phyloP scores from a whole-genome alignment of 1,140 invertebrate genomes.

The Parapsyche elsis region DNA sequence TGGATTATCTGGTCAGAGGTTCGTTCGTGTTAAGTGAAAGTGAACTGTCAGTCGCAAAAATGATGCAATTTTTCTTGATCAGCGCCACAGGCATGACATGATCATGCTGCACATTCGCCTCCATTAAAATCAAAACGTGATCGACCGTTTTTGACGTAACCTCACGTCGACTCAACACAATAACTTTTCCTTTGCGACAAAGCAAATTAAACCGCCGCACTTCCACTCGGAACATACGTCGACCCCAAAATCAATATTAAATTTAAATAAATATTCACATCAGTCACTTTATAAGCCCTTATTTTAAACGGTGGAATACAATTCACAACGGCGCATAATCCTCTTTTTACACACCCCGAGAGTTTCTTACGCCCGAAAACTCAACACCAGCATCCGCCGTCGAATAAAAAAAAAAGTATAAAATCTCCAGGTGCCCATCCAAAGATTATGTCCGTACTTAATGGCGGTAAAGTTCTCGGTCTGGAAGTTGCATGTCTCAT shows the following conservation, averaged over 20 bases:
- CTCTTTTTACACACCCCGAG: background rate
- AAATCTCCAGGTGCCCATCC: slow-evolving; percentile 11
- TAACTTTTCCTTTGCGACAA: too few species aligned
- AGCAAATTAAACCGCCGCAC: too few species aligned
- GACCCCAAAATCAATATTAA: too few species aligned
- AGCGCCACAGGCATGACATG: background rate
- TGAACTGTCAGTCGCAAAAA: background rate
- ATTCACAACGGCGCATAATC: too few species aligned
- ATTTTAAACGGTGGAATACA: too few species aligned
- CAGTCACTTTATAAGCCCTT: too few species aligned
- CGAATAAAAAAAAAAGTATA: slow-evolving; percentile 16
- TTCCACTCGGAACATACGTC: too few species aligned
- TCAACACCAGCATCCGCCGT: slow-evolving; percentile 5
- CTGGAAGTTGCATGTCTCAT: slow-evolving; percentile 40
- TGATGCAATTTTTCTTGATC: slow-evolving; percentile 10
- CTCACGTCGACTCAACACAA: background rate
- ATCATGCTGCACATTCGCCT: slow-evolving; percentile 3
- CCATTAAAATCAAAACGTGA: slow-evolving; percentile 12
- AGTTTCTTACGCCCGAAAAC: background rate
- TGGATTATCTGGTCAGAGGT: too few species aligned
- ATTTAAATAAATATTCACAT: too few species aligned
- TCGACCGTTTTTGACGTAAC: slow-evolving; percentile 19
- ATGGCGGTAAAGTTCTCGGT: background rate
- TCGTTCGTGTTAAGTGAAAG: too few species aligned
- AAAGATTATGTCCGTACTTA: slow-evolving; percentile 25